Base-by-base conservation (phyloP, 2,888 invertebrate species). In the Sphinx pinastri region DNA sequence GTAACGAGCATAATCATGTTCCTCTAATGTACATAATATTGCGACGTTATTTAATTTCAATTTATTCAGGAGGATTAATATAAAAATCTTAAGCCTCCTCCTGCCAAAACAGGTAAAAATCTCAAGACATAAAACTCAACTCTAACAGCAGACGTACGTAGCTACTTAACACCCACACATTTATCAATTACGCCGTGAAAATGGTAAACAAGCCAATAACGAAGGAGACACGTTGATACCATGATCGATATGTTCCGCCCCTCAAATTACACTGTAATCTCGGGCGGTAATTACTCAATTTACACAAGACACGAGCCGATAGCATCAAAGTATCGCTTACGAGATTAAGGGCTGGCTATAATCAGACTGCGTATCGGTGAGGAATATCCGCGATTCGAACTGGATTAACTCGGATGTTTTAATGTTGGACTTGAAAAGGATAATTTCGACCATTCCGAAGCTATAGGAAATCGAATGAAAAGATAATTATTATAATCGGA, bases 221-320 rank as follows among this genome's bases (percentile, higher is more conserved):
- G 19, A n/a, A 19, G 60, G 54, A n/a, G 51, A 66, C 74, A 71
- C 72, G 76, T 74, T 83, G 82, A 82, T 81, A 77, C 77, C 79
- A 78, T 85, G 87, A 90, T 90, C 90, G 88, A 90, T 89, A 88
- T 82, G 81, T 84, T 83, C 86, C 87, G 82, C 86, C 85, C 84
- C 79, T 85, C 77, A 85, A 87, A 88, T 89, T 88, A 87, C 81
- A 78, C 73, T 79, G 86, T 89, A 90, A 92, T 92, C 89, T 89
- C 84, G 79, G 84, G 73, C 84, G 84, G 88, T 92, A 92, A 92
- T 93, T 91, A 89, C 88, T 87, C 88, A 92, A 92, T 92, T 91
- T 90, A 85, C 84, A 79, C 81, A 84, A 86, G 87, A 87, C 87
- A 85, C 86, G 85, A 82, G 84, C 79, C 78, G 88, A 90, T 85